phyloP scores from a whole-genome alignment of 2,113 vertebrate species.

The Hydrolagus affinis region DNA sequence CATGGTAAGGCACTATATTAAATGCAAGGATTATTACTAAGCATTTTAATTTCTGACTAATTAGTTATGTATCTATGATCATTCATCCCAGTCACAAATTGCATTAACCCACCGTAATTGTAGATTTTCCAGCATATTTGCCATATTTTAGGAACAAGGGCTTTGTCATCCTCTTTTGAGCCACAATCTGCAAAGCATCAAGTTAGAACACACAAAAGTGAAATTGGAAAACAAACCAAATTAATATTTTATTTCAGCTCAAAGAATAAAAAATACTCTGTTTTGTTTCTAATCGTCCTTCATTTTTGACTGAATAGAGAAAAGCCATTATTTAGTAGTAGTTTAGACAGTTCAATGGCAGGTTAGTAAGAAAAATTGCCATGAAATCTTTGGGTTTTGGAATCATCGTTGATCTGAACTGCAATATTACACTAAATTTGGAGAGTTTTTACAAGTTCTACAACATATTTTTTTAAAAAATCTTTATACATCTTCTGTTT shows the following conservation, averaged over 20 bases:
- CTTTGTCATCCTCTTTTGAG: conserved; percentile 83
- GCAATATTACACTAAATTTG: not conserved
- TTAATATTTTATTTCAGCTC: not conserved
- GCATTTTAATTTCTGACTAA: not conserved
- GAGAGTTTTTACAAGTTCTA: not conserved
- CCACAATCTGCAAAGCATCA: conserved; percentile 71
- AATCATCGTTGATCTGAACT: not conserved
- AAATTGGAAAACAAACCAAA: not conserved
- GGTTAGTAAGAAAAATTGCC: not conserved
- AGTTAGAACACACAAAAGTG: conserved; percentile 32
- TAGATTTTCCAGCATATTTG: conserved; percentile 84
- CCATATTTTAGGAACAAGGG: conserved; percentile 79
- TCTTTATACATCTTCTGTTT: too few relatives aligned
- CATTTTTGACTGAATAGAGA: not conserved
- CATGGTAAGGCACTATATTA: too few relatives aligned
- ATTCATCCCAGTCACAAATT: rapidly evolving
- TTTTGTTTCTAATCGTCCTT: too few relatives aligned
- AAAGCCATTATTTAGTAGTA: not conserved
- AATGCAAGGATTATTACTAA: not conserved
- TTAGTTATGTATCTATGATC: not conserved
- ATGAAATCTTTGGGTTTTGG: not conserved
- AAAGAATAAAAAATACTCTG: not conserved
- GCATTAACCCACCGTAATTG: conserved; percentile 69
- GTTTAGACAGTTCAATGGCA: not conserved
- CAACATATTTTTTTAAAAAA: not conserved